phyloP scores from a whole-genome alignment of 1,140 invertebrate species.

The Sminthurides bifidus region DNA sequence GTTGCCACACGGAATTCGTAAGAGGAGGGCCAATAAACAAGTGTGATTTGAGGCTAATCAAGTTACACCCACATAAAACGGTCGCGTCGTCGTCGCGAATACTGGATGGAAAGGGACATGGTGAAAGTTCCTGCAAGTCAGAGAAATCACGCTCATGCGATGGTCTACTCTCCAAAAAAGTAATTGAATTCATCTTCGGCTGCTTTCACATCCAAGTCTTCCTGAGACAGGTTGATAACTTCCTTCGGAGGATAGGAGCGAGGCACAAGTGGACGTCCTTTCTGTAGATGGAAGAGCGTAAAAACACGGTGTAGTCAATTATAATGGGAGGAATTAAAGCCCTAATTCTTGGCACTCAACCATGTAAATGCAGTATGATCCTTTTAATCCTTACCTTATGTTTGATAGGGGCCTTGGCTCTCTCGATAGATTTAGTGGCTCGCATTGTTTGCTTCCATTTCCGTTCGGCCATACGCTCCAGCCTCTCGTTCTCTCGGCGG shows the following conservation, averaged over 20 bases:
- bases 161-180: slow-evolving; percentile 24
- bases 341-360: not conserved
- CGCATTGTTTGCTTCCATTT: slow-evolving; percentile 13
- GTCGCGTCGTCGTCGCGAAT: no score
- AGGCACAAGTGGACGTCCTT: slow-evolving; percentile 18
- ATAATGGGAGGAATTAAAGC: not conserved
- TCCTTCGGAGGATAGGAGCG: slow-evolving; percentile 23
- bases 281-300: slow-evolving; percentile 13
- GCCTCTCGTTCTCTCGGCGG: slow-evolving; percentile 22
- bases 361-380: not conserved
- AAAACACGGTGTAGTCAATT: not conserved
- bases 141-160: no score
- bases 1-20: no score
- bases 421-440: slow-evolving; percentile 8
- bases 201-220: slow-evolving; percentile 28
- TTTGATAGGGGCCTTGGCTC: slow-evolving; percentile 20
- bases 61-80: no score
- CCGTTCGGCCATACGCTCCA: slow-evolving; percentile 10
- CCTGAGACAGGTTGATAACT: slow-evolving; percentile 18
- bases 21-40: no score
- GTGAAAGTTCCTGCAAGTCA: no score
- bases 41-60: no score
- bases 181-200: slow-evolving; percentile 30
- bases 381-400: slow-evolving; percentile 11
- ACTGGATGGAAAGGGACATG: no score